These are phyloP conservation scores for Reticulitermes speratus DNA, from an alignment of 1,140 invertebrate genomes.

Conservation along the genomic window DNA sequence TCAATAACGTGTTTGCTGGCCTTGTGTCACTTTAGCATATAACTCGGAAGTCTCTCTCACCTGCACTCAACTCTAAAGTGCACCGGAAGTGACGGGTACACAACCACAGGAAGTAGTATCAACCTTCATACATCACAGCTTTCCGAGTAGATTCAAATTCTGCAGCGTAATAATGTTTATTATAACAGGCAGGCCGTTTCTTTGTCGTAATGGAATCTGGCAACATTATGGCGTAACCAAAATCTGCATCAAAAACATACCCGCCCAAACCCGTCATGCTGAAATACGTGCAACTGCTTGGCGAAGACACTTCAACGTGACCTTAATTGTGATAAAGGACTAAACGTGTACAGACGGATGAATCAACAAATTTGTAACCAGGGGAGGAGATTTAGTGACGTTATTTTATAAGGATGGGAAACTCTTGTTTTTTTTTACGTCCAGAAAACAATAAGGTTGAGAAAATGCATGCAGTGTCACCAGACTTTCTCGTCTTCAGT, in stretches of 20 bases:
- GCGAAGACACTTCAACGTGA: neutral
- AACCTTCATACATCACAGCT: constrained; percentile 11
- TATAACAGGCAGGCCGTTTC: neutral
- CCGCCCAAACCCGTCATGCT: neutral
- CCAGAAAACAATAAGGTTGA: too few species aligned
- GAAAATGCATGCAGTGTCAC: too few species aligned
- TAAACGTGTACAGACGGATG: neutral
- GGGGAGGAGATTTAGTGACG: too few species aligned
- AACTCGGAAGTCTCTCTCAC: neutral
- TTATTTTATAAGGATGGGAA: too few species aligned
- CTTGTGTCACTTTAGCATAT: neutral
- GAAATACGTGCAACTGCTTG: neutral
- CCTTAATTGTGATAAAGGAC: neutral
- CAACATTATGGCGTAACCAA: neutral
- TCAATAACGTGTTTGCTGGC: too few species aligned
- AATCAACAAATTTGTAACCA: too few species aligned
- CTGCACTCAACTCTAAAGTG: neutral
- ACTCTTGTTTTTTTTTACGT: too few species aligned
- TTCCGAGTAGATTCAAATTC: neutral
- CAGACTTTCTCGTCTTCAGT: too few species aligned
- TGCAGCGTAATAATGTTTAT: neutral
- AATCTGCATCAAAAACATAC: neutral
- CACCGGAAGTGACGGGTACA: neutral
- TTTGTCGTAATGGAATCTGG: neutral
- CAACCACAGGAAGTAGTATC: neutral